phyloP scores from a whole-genome alignment of 2,888 invertebrate genomes.

The Capitulum mitella region DNA sequence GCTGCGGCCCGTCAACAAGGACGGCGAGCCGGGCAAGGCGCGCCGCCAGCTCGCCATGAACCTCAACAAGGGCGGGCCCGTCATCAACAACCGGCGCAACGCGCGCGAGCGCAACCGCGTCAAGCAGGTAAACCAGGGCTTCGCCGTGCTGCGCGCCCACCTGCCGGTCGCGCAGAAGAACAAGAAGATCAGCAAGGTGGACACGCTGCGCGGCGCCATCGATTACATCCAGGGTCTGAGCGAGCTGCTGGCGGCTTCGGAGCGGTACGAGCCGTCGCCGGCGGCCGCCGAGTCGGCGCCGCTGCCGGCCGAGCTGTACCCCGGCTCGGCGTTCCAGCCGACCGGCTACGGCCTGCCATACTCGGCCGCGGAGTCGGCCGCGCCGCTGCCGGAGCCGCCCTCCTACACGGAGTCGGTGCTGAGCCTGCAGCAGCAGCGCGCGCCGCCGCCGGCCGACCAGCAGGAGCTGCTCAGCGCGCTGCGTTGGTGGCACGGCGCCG shows the following conservation, averaged over 20 bases:
- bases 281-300: not conserved
- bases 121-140: slow-evolving; percentile 91
- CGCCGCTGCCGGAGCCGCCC: not conserved
- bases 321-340: slow-evolving; percentile 7
- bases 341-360: not conserved
- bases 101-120: slow-evolving; percentile 90
- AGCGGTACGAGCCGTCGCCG: not conserved
- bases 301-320: not conserved
- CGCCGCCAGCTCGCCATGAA: slow-evolving; percentile 6
- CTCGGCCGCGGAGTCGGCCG: not conserved
- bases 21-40: not conserved
- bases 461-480: not conserved
- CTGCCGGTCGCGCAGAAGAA: slow-evolving; percentile 56
- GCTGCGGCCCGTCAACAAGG: not conserved
- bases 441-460: not conserved
- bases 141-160: slow-evolving; percentile 80
- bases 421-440: not conserved
- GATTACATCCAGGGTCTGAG: slow-evolving; percentile 79
- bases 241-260: slow-evolving; percentile 52
- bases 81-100: slow-evolving; percentile 81
- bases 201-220: slow-evolving; percentile 77
- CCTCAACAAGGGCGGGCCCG: slow-evolving; percentile 47
- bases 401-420: not conserved
- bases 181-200: slow-evolving; percentile 47
- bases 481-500: not conserved